Conservation (phyloP, 2,113 vertebrate genomes). For the Sphaerodactylus townsendi region DNA sequence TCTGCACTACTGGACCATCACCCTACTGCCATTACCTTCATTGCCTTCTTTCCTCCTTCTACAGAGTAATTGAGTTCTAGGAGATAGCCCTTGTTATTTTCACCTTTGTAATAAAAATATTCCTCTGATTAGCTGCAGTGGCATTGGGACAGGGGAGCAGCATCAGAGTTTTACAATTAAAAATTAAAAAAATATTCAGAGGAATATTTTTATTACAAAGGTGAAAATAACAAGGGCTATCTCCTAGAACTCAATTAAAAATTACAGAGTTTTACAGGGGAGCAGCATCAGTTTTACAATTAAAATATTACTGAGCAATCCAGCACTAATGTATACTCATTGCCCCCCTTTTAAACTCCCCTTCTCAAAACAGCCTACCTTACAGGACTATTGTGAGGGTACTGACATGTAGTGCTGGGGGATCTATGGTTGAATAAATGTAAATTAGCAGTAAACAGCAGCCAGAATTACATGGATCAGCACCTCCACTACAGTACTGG, state of each 20-base stretch:
- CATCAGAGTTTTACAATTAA: no score
- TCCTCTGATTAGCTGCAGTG: not conserved
- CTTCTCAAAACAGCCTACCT: not conserved
- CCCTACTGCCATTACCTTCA: not conserved
- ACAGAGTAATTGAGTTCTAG: not conserved
- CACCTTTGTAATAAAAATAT: not conserved
- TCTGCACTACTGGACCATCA: no score
- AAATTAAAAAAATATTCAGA: no score
- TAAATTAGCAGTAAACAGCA: no score
- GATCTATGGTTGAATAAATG: no score
- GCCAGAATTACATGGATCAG: no score
- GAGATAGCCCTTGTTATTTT: not conserved
- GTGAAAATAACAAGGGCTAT: not conserved
- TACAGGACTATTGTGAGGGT: not conserved
- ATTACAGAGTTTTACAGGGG: no score
- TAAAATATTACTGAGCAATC: not conserved
- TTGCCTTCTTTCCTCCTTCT: not conserved
- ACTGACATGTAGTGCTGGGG: not conserved
- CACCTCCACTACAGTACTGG: no score
- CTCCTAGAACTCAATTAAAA: not conserved
- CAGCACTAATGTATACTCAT: not conserved
- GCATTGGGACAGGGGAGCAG: not conserved
- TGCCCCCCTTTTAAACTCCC: not conserved
- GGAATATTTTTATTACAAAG: not conserved
- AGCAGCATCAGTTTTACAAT: not conserved